These are phyloP conservation scores for Cygnus atratus DNA, from an alignment of 2,113 vertebrate genomes.

Conservation along the genomic window DNA sequence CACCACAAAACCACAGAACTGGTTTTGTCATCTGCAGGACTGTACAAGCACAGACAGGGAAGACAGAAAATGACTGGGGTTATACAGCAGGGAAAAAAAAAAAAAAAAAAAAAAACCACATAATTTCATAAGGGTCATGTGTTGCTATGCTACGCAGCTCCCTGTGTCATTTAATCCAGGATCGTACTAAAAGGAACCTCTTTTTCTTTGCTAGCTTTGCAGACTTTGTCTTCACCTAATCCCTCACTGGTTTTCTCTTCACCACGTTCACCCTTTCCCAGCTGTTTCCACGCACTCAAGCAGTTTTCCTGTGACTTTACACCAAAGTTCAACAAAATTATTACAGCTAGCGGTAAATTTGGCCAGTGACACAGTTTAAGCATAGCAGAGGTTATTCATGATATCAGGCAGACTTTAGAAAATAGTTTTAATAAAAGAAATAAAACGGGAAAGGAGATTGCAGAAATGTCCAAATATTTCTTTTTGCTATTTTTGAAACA, in stretches of 20 bases:
- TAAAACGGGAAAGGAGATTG: not conserved
- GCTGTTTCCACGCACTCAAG: not conserved
- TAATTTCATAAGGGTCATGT: not conserved
- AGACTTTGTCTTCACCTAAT: not conserved
- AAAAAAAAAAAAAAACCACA: not conserved
- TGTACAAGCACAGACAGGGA: slow-evolving; percentile 1
- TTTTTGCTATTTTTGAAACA: not conserved
- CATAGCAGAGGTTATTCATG: not conserved
- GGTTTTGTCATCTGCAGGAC: slow-evolving; percentile 33
- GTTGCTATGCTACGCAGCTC: not conserved
- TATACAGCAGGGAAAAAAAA: not conserved
- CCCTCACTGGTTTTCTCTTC: not conserved
- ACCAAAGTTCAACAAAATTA: not conserved
- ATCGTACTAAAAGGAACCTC: not conserved
- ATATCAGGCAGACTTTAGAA: not conserved
- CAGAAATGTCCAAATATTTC: slow-evolving; percentile 22
- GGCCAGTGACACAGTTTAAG: not conserved
- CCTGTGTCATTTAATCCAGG: not conserved
- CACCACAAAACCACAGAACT: slow-evolving; percentile 46
- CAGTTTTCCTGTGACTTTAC: not conserved
- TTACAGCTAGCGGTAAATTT: not conserved
- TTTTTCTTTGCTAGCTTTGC: not conserved
- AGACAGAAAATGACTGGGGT: not conserved
- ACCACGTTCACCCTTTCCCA: not conserved
- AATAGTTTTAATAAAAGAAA: not conserved